phyloP scores from a whole-genome alignment of 2,797 vertebrate species.

The Okamejei kenojei region DNA sequence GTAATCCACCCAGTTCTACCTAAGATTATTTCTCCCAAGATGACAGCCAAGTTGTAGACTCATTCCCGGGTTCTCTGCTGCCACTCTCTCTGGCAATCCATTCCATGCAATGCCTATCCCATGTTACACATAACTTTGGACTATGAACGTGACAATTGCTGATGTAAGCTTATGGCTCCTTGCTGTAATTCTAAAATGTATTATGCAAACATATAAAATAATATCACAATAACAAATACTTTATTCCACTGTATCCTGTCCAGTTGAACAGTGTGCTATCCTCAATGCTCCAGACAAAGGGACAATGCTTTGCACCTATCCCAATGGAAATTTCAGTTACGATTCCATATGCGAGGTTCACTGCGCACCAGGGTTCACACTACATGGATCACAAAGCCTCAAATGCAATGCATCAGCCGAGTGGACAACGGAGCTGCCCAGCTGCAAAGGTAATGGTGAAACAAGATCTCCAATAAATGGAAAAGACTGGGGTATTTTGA shows the following conservation, averaged over 20 bases:
- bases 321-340: slow-evolving; percentile 47
- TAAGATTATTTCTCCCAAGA: background rate
- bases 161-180: no score
- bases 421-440: slow-evolving; percentile 52
- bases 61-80: background rate
- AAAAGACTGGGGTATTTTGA: background rate
- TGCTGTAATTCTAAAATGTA: background rate
- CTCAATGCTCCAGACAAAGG: slow-evolving; percentile 44
- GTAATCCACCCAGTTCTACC: background rate
- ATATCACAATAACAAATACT: background rate
- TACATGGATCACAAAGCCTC: slow-evolving; percentile 48
- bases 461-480: background rate
- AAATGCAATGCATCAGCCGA: slow-evolving; percentile 48
- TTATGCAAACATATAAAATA: background rate
- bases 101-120: background rate
- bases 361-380: slow-evolving; percentile 52
- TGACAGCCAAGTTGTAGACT: background rate
- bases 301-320: slow-evolving; percentile 48
- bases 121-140: background rate
- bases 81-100: background rate
- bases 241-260: background rate
- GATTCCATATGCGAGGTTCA: slow-evolving; percentile 46
- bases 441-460: slow-evolving; percentile 49
- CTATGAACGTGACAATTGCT: background rate
- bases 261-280: slow-evolving; percentile 46